Conservation (phyloP, 2,113 vertebrate species). For the Laterallus jamaicensis region DNA sequence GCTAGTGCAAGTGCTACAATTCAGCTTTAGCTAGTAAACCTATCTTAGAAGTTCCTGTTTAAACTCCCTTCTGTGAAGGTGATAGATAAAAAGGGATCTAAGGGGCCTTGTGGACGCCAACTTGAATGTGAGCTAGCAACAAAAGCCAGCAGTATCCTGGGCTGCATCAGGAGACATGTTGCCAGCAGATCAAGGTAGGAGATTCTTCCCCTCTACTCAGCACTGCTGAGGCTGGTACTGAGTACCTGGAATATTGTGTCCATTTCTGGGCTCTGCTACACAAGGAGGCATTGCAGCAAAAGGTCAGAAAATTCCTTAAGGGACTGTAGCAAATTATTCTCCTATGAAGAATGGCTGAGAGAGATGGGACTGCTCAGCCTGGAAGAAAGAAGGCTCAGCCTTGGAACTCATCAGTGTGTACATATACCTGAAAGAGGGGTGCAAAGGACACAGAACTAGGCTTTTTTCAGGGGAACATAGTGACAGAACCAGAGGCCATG, state of each 20-base stretch:
- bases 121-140: background rate
- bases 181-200: background rate
- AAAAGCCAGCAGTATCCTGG: background rate
- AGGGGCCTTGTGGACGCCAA: background rate
- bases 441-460: background rate
- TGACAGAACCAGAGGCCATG: background rate
- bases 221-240: background rate
- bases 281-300: background rate
- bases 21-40: background rate
- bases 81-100: background rate
- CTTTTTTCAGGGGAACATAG: background rate
- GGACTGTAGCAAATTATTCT: background rate
- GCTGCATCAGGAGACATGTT: background rate
- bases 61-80: background rate
- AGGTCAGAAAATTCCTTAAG: background rate
- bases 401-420: background rate
- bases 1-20: background rate
- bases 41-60: background rate
- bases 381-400: background rate
- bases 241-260: background rate
- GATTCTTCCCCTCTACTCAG: background rate
- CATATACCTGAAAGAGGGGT: background rate
- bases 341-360: background rate
- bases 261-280: background rate
- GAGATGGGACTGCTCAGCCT: background rate